Base-by-base conservation (phyloP, 2,888 invertebrate species). In the Oscheius sp. region DNA sequence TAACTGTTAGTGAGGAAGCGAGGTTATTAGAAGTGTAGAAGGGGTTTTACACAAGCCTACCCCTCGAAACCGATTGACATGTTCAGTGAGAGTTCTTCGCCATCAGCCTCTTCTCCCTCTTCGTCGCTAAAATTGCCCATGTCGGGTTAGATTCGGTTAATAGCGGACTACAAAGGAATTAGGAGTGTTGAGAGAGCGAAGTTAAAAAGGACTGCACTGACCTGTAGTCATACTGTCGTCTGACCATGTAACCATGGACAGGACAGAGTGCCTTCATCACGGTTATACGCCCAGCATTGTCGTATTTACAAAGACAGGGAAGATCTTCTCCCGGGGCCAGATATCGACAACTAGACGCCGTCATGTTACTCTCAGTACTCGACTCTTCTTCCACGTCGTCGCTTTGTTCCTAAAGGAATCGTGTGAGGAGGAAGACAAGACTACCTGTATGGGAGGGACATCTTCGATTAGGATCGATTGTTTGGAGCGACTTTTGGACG, bases 241-340 rank as follows among this genome's bases (percentile, higher is more conserved):
- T 79, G n/a, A 83, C 84, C 84, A 84, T 83, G 70, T 84, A 88
- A 21, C 88, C 88, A 68, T 88, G 88, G n/a, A 88, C 87, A 1
- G 88, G 88, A 76, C 88, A 88, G 9, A 88, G 70, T 5, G 86
- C 86, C 71, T 84, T 84, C 84, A 84, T 84, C 1, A 81, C 74
- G 58, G 78, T 72, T 35, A 84, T 84, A 1, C 80, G 74, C 0
- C 88, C 88, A 32, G 75, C 76, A 1, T 80, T 73, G 73, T 88
- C 83, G 76, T 84, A 88, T 63, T 85, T 80, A 76, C 88, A 88
- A 21, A 87, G 80, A 75, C 88, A 88, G 1, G 88, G 88, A 59
- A 88, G 79, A 33, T 88, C 88, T 74, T 84, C 86, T 4, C 86
- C 87, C 5, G 87, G 87, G 5, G 87, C 81, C 50, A 85, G 73